Base-by-base conservation (phyloP, 1,140 invertebrate genomes). In the Drosophila virilis region DNA sequence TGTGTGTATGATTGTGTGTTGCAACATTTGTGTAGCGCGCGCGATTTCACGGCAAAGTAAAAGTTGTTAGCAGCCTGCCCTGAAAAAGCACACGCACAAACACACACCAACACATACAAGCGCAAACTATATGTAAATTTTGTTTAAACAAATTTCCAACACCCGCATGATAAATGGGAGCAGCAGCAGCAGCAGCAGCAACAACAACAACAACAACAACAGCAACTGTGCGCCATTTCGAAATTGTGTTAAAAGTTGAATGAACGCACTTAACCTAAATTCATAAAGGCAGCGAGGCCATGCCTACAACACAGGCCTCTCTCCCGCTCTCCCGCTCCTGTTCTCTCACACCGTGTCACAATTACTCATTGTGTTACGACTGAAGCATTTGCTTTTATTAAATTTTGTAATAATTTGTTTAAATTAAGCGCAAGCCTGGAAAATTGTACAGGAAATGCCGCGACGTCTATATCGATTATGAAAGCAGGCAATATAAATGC, bases 231-330 rank as follows among this genome's bases (percentile, higher is more conserved):
- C 84, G 80, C 84, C 77, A 80, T 90, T 90, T 81, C 78, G 82
- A 91, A 91, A 91, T 91, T 84, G 81, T 91, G 90, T 74, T 82
- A 89, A 85, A 76, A 91, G 90, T 91, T 91, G 86, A 91, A 91
- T 74, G 90, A 91, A 91, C 90, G 90, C 83, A 91, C 90, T 91
- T 91, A 91, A 91, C 90, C 90, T 35, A 90, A 91, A 83, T 91
- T 75, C 74, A 76, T 80, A 73, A 77, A 76, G 79, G 55, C 80
- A 77, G 54, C 64, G 48, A 64, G 64, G 70, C 71, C 67, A 83
- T 54, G 51, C 51, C 51, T n/a, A 52, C 45, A 35, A 52, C 45
- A 35, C 51, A 37, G 8, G 32, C n/a, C 32, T 52, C 13, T 40
- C 45, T 38, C 50, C 54, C 45, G 6, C 50, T 58, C 37, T 32